These are phyloP conservation scores for Temnothorax curvispinosus DNA, from an alignment of 1,140 invertebrate genomes.

Conservation along the genomic window DNA sequence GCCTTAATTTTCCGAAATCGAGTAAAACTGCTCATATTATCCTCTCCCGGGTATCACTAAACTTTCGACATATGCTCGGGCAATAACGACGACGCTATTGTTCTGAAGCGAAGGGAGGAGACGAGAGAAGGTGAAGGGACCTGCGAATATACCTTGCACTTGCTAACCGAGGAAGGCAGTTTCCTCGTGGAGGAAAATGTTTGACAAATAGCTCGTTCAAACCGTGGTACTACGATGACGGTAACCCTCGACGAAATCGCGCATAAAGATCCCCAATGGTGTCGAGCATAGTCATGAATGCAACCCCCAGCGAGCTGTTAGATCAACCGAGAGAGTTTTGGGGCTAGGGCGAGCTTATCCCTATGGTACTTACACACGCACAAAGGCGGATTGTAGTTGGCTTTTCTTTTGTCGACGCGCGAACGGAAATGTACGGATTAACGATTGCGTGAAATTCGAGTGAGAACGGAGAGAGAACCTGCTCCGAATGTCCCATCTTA, in stretches of 20 bases:
- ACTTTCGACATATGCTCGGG: conserved; percentile 69
- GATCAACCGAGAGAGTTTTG: conserved; percentile 65
- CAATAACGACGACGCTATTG: conserved; percentile 60
- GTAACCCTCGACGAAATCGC: conserved; percentile 68
- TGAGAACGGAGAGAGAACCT: neutral
- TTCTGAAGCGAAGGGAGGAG: neutral
- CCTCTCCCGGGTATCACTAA: conserved; percentile 25
- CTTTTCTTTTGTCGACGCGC: conserved; percentile 67
- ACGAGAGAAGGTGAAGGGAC: conserved; percentile 19
- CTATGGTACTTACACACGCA: conserved; percentile 76
- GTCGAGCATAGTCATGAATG: conserved; percentile 74
- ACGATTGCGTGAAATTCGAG: conserved; percentile 2
- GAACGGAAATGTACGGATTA: conserved; percentile 55
- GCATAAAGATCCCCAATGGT: conserved; percentile 62
- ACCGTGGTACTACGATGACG: conserved; percentile 64
- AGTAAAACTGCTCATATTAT: conserved; percentile 42
- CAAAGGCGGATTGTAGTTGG: conserved; percentile 78
- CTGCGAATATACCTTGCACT: conserved; percentile 59
- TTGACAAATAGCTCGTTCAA: conserved; percentile 76
- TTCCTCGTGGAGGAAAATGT: conserved; percentile 70
- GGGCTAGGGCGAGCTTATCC: conserved; percentile 69
- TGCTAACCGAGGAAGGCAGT: conserved; percentile 57
- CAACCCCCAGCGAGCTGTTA: conserved; percentile 78
- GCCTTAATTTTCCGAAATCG: conserved; percentile 62
- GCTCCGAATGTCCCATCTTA: neutral